Conservation (phyloP, 2,797 vertebrate genomes). For the Sciurus vulgaris region DNA sequence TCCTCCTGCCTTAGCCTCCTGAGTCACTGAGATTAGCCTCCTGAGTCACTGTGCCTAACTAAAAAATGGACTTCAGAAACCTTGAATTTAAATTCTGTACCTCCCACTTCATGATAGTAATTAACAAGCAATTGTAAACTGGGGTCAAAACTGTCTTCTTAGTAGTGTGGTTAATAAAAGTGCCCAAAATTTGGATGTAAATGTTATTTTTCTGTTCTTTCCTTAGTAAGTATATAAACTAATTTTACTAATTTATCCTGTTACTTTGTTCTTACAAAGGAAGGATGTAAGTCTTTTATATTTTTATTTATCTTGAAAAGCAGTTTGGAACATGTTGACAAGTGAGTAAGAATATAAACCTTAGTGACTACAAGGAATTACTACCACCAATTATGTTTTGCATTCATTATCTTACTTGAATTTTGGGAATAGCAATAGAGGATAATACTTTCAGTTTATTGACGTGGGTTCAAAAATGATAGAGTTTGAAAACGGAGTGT, state of each 20-base stretch:
- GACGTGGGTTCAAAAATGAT: neutral
- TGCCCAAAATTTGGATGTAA: neutral
- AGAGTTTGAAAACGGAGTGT: neutral
- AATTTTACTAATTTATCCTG: neutral
- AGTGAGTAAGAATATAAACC: neutral
- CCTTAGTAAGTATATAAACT: neutral
- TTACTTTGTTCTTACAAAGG: neutral
- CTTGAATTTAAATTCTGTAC: neutral
- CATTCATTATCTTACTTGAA: neutral
- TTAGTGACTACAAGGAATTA: neutral
- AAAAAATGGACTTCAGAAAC: neutral
- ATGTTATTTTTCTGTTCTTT: neutral
- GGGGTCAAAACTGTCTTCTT: neutral
- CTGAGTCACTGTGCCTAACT: no score
- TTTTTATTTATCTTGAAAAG: slow-evolving; percentile 7
- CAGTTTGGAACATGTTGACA: neutral
- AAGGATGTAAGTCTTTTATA: neutral
- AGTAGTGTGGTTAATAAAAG: neutral
- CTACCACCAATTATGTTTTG: neutral
- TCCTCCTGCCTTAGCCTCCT: no score
- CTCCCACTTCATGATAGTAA: neutral
- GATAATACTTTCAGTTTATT: neutral
- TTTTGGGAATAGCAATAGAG: neutral
- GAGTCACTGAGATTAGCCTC: no score
- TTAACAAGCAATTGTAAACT: neutral